A percentile compares a stretch with the other conserved stretches of the same genome.
phyloP scores from a whole-genome alignment of 2,888 invertebrate species.

The Antitype chi region DNA sequence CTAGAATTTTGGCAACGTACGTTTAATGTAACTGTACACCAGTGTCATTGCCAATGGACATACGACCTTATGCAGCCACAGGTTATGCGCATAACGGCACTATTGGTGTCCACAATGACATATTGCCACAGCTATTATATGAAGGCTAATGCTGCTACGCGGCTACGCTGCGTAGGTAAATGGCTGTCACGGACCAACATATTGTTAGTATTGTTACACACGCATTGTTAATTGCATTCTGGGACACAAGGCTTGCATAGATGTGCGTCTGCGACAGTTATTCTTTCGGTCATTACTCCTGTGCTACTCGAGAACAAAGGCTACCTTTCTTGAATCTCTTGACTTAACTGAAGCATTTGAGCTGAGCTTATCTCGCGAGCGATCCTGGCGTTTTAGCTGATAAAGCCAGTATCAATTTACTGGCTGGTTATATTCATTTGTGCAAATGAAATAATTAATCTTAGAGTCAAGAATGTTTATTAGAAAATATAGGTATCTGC shows the following conservation, averaged over 20 bases:
- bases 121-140: constrained; percentile 58
- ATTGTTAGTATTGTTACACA: constrained; percentile 73
- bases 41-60: constrained; percentile 62
- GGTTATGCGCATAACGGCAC: constrained; percentile 63
- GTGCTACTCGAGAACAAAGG: constrained; percentile 41
- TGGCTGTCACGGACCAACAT: constrained; percentile 70
- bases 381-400: constrained; percentile 16
- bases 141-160: constrained; percentile 58
- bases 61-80: constrained; percentile 51
- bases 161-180: constrained; percentile 60
- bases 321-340: constrained; percentile 40
- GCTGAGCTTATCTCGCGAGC: constrained; percentile 51
- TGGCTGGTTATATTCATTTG: constrained; percentile 15
- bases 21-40: constrained; percentile 48
- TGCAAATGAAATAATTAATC: not conserved
- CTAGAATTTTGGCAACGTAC: constrained; percentile 53
- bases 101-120: constrained; percentile 60
- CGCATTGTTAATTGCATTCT: constrained; percentile 74
- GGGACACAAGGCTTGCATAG: constrained; percentile 50
- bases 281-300: constrained; percentile 61
- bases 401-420: constrained; percentile 22
- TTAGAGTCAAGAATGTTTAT: constrained; percentile 23
- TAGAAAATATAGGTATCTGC: not conserved
- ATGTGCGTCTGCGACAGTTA: constrained; percentile 53
- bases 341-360: constrained; percentile 20